Percentiles rank a stretch among this genome's conserved stretches.
phyloP scores from a whole-genome alignment of 1,140 invertebrate genomes.

The Drosophila arawakana region DNA sequence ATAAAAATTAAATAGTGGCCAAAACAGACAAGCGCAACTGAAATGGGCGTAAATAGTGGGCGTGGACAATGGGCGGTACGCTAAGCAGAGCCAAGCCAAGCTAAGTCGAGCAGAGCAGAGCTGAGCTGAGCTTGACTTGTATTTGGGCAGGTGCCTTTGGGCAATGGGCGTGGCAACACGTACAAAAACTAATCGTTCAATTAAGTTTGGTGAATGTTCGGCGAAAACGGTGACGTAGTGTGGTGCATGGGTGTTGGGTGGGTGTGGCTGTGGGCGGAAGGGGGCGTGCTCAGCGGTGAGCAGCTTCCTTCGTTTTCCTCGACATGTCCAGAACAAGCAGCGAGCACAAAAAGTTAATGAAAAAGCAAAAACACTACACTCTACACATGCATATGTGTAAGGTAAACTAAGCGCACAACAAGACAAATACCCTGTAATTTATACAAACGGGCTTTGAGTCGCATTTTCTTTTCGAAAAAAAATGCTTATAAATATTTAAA shows the following conservation, averaged over 20 bases:
- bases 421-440: constrained; percentile 25
- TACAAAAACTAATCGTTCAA: constrained; percentile 82
- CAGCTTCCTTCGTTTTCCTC: constrained; percentile 22
- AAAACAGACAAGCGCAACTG: constrained; percentile 38
- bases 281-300: constrained; percentile 13
- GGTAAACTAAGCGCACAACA: constrained; percentile 7
- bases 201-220: constrained; percentile 60
- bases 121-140: constrained; percentile 7
- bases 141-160: constrained; percentile 26
- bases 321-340: constrained; percentile 68
- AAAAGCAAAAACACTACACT: constrained; percentile 48
- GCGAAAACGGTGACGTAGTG: constrained; percentile 2
- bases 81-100: background rate
- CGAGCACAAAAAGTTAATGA: constrained; percentile 71
- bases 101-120: background rate
- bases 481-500: no score
- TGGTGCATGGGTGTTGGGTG: background rate
- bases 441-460: background rate
- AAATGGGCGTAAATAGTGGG: constrained; percentile 20
- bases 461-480: no score
- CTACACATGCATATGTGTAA: background rate
- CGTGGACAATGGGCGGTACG: constrained; percentile 7
- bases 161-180: constrained; percentile 43
- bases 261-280: background rate
- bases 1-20: constrained; percentile 79